A percentile compares a stretch with the other conserved stretches of the same genome.
These are phyloP conservation scores for Danio tinwini DNA, from an alignment of 2,797 vertebrate species.

Conservation along the genomic window DNA sequence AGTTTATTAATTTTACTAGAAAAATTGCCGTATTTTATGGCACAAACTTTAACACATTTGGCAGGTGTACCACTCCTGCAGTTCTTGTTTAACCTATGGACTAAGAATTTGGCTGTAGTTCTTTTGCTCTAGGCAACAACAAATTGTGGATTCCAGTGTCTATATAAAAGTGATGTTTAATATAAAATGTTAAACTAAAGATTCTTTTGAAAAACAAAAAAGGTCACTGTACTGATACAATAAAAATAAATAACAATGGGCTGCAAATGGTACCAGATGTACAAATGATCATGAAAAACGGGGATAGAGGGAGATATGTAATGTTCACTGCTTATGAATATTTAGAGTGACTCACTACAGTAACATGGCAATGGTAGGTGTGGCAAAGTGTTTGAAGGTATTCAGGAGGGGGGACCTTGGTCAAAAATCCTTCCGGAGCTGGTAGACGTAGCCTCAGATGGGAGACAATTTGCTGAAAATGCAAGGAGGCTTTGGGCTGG, in stretches of 20 bases:
- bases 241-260: conserved; percentile 12
- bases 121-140: conserved; percentile 13
- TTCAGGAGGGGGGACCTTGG: conserved; percentile 94
- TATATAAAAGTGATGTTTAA: background rate
- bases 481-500: conserved; percentile 85
- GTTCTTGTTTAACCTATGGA: background rate
- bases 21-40: background rate
- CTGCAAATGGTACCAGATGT: conserved; percentile 41
- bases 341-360: conserved; percentile 82
- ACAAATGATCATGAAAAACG: conserved; percentile 26
- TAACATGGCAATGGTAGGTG: conserved; percentile 89
- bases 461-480: conserved; percentile 79
- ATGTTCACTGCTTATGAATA: conserved; percentile 61
- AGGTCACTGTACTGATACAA: conserved; percentile 11
- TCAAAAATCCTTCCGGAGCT: conserved; percentile 99
- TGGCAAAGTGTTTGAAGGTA: conserved; percentile 94
- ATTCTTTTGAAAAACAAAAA: background rate
- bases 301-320: conserved; percentile 79
- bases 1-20: no score
- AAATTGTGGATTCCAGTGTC: conserved; percentile 37
- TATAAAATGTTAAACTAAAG: background rate
- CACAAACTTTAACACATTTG: background rate
- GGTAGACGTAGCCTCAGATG: conserved; percentile 88
- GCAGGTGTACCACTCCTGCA: background rate
- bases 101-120: conserved; percentile 4